Percentiles rank a stretch among this genome's conserved stretches.
Conservation (phyloP, 2,113 vertebrate genomes). For the Gambusia holbrooki region DNA sequence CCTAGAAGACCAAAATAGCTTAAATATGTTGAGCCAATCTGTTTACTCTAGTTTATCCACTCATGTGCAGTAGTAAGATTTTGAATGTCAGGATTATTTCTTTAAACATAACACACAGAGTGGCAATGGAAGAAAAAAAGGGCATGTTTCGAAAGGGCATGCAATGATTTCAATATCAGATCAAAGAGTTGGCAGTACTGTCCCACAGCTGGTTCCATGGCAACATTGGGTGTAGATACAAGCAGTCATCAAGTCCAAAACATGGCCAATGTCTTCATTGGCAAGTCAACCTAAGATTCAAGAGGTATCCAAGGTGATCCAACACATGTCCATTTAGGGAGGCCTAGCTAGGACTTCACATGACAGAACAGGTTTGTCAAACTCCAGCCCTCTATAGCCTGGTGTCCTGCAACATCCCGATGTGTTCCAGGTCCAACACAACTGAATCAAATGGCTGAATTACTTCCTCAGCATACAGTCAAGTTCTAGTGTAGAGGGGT, state of each 20-base stretch:
- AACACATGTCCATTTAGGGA: not conserved
- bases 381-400: no score
- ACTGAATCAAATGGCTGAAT: not conserved
- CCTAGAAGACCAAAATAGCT: not conserved
- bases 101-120: not conserved
- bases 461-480: not conserved
- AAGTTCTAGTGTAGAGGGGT: not conserved
- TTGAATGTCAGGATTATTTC: constrained; percentile 1
- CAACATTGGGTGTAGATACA: not conserved
- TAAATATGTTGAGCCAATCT: not conserved
- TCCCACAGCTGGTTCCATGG: not conserved
- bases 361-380: no score
- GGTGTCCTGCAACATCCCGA: no score
- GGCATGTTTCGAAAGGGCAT: not conserved
- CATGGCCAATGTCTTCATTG: no score
- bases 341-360: no score
- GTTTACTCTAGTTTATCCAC: not conserved
- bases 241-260: not conserved
- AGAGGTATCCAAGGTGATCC: not conserved
- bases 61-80: not conserved
- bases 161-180: not conserved
- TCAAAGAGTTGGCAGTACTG: not conserved
- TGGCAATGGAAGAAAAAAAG: not conserved
- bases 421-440: not conserved
- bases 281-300: not conserved